Conservation (phyloP, 2,113 vertebrate species). For the Saccopteryx leptura region DNA sequence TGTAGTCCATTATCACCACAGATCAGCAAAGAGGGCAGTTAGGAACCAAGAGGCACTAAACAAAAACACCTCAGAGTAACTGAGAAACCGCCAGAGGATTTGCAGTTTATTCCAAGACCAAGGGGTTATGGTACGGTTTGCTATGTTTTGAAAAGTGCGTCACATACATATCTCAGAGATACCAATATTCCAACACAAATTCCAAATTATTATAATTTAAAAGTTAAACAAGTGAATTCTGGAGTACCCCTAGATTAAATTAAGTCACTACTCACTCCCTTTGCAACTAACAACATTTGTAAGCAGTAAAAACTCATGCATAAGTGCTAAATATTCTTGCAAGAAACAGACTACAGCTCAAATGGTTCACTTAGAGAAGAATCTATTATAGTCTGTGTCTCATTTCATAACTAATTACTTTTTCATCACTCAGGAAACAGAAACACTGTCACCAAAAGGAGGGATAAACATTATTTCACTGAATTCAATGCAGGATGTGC, state of each 20-base stretch:
- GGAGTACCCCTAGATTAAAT: constrained; percentile 20
- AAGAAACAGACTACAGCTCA: constrained; percentile 48
- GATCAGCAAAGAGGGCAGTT: neutral
- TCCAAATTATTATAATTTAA: constrained; percentile 43
- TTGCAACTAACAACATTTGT: neutral
- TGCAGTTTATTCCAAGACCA: constrained; percentile 47
- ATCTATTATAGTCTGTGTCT: constrained; percentile 31
- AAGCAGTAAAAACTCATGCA: constrained; percentile 48
- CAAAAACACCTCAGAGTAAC: neutral
- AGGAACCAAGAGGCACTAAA: neutral
- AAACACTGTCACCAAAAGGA: constrained; percentile 68
- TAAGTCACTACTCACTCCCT: neutral
- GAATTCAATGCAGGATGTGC: constrained; percentile 65
- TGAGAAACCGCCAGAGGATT: neutral
- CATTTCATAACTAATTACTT: constrained; percentile 67
- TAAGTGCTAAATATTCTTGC: constrained; percentile 18
- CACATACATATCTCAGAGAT: neutral
- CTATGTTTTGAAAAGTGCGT: neutral
- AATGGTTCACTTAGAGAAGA: constrained; percentile 55
- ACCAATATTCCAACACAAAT: constrained; percentile 51
- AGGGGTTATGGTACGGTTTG: neutral
- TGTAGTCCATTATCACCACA: neutral
- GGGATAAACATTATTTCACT: constrained; percentile 66
- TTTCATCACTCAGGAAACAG: constrained; percentile 64
- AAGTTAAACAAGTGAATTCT: constrained; percentile 53